phyloP scores from a whole-genome alignment of 2,888 invertebrate species.

The Dioctria rufipes region DNA sequence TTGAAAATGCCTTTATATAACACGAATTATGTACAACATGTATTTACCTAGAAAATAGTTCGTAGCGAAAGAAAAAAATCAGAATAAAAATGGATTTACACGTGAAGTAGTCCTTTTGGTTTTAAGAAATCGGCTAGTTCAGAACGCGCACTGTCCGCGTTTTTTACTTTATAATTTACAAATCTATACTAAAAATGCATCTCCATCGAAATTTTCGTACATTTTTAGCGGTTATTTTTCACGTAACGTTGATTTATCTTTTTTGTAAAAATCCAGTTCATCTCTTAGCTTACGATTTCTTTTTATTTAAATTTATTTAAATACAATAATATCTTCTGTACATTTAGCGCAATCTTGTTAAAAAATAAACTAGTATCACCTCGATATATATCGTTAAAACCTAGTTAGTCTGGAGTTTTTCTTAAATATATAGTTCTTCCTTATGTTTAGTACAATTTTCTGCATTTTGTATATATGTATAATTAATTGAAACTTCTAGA shows the following conservation, averaged over 20 bases:
- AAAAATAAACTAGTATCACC: constrained; percentile 60
- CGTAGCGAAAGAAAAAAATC: constrained; percentile 32
- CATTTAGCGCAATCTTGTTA: constrained; percentile 51
- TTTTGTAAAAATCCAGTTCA: constrained; percentile 21
- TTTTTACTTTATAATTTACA: neutral
- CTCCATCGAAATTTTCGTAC: neutral
- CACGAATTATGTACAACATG: constrained; percentile 51
- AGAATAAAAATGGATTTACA: neutral
- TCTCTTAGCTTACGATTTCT: constrained; percentile 5
- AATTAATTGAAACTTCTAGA: constrained; percentile 46
- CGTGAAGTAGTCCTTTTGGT: neutral
- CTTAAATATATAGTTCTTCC: constrained; percentile 37
- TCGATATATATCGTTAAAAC: constrained; percentile 55
- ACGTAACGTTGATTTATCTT: neutral
- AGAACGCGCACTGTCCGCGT: neutral
- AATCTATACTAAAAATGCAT: neutral
- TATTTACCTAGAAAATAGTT: constrained; percentile 37
- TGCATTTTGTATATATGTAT: constrained; percentile 18
- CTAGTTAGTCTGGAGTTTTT: constrained; percentile 48
- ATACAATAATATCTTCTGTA: constrained; percentile 40
- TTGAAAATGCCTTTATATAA: constrained; percentile 31
- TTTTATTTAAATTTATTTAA: constrained; percentile 31
- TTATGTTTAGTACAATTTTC: constrained; percentile 34
- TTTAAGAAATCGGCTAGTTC: neutral
- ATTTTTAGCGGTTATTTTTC: constrained; percentile 1